Percentiles rank a stretch among this genome's conserved stretches.
Conservation (phyloP, 2,113 vertebrate genomes). For the Columbina picui region DNA sequence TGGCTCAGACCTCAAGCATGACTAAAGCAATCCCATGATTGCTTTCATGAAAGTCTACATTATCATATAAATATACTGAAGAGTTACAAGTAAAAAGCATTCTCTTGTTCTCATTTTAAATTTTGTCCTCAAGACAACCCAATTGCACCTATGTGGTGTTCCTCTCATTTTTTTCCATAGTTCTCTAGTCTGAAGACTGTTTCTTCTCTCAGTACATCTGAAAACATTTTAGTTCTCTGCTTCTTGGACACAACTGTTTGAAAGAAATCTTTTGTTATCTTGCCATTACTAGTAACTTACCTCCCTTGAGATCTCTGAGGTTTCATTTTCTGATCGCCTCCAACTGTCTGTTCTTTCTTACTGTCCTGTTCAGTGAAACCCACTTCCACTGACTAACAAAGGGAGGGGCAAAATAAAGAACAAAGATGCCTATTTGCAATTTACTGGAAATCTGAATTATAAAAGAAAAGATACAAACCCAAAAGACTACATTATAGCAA, state of each 20-base stretch:
- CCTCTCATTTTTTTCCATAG: background rate
- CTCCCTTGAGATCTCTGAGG: background rate
- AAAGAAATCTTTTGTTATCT: slow-evolving; percentile 42
- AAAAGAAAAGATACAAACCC: background rate
- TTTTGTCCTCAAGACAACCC: background rate
- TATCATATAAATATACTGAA: background rate
- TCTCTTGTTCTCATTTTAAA: background rate
- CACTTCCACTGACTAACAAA: background rate
- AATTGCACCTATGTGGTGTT: background rate
- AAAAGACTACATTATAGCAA: background rate
- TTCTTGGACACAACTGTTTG: slow-evolving; percentile 8
- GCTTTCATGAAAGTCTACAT: background rate
- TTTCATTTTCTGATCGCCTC: slow-evolving; percentile 39
- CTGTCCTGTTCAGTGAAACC: background rate
- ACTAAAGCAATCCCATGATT: background rate
- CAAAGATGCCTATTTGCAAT: slow-evolving; percentile 20
- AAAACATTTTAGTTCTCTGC: background rate
- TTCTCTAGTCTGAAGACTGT: background rate
- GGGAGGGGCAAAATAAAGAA: background rate
- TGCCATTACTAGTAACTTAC: slow-evolving; percentile 11
- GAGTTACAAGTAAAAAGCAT: background rate
- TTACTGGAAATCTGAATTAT: slow-evolving; percentile 37
- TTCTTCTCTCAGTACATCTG: slow-evolving; percentile 4
- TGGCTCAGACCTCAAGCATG: fast-evolving
- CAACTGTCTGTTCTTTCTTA: slow-evolving; percentile 20